Base-by-base conservation (phyloP, 2,888 invertebrate species). In the Tenthredo scrophulariae region DNA sequence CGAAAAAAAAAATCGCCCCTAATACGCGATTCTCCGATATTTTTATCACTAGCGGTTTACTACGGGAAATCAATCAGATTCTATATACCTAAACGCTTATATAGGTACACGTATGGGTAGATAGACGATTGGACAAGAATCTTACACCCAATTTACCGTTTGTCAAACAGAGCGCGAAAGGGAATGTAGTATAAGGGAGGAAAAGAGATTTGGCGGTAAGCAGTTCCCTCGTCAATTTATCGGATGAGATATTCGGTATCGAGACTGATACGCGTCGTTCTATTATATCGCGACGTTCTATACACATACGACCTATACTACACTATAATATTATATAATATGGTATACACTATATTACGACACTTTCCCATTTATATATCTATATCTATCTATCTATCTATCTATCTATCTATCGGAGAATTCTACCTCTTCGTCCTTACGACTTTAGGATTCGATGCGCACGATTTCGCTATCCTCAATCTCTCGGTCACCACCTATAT, bases 111-210 rank as follows among this genome's bases (percentile, higher is more conserved):
- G 13, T 46, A 46, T 46, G 22, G 58, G 22, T 22, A 58, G n/a
- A 58, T 18, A 22, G 58, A 4, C 4, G 37, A 43, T 33, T 67
- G 54, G 46, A 77, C 29, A 77, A 29, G 15, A 54, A 54, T 77
- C 77, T 77, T 74, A 74, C 54, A 54, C 77, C 77, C 77, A 77
- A 77, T 77, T 77, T 50, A 77, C 10, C 50, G 77, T 54, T 77
- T 54, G 77, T 46, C 37, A 18, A 54, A 77, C 33, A 77, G 50
- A 54, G 75, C 74, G 74, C 67, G 33, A 67, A 67, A 33, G 67
- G 67, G 33, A 67, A 83, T 50, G 50, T 37, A 72, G 46, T 65
- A n/a, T 13, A 37, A 46, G 46, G 82, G 72, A 62, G 62, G 43
- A 84, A 83, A 54, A 26, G 43, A 54, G 26, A 50, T 54, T 46